Conservation (phyloP, 2,113 vertebrate genomes). For the Tenrec ecaudatus region DNA sequence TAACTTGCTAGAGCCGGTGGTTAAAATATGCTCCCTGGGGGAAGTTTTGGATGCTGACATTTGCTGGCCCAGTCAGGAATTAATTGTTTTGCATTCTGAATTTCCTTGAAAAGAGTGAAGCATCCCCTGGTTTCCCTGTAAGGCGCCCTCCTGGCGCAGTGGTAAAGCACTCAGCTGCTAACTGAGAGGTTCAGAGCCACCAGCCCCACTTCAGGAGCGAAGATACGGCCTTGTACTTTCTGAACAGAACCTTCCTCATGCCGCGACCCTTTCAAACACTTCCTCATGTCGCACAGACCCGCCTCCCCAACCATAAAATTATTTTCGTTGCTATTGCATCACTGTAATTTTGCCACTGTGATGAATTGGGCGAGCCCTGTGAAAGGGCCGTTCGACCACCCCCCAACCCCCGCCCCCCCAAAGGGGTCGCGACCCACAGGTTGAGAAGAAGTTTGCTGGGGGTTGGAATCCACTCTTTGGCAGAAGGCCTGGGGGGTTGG, state of each 20-base stretch:
- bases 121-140: neutral
- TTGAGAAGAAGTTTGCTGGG: too few relatives aligned
- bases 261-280: too few relatives aligned
- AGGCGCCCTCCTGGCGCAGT: neutral
- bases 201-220: neutral
- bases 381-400: too few relatives aligned
- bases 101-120: conserved; percentile 54
- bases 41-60: conserved; percentile 64
- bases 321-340: too few relatives aligned
- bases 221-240: too few relatives aligned
- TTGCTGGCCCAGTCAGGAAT: conserved; percentile 69
- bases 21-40: conserved; percentile 61
- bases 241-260: too few relatives aligned
- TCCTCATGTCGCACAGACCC: too few relatives aligned
- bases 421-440: too few relatives aligned
- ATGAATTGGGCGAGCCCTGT: too few relatives aligned
- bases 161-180: neutral
- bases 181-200: neutral
- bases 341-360: too few relatives aligned
- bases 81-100: conserved; percentile 74
- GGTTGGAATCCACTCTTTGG: neutral
- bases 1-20: neutral
- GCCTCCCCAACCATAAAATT: too few relatives aligned
- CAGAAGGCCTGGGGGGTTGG: neutral
- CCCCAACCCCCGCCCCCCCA: too few relatives aligned